phyloP scores from a whole-genome alignment of 1,140 invertebrate species.

The Melipona quadrifasciata region DNA sequence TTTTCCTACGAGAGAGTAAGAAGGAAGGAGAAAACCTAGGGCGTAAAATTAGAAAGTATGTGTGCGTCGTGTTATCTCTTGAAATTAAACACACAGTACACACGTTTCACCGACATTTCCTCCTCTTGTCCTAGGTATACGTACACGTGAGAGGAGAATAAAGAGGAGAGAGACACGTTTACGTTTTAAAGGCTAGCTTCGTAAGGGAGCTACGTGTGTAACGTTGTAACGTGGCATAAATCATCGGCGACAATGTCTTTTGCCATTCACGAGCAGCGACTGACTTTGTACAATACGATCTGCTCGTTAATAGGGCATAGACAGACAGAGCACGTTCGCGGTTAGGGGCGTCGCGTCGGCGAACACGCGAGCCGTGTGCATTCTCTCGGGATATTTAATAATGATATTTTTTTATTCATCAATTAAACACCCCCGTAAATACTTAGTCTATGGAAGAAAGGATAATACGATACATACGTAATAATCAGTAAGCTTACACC shows the following conservation, averaged over 20 bases:
- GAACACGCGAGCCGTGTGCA: not conserved
- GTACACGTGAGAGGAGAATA: not conserved
- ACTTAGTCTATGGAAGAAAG: too few species aligned
- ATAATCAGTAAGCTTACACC: slow-evolving; percentile 1
- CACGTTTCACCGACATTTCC: slow-evolving; percentile 31
- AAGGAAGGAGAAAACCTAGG: slow-evolving; percentile 11
- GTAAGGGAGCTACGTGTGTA: slow-evolving; percentile 10
- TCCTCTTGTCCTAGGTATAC: not conserved
- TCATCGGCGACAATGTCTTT: slow-evolving; percentile 16
- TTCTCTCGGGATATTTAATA: slow-evolving; percentile 43
- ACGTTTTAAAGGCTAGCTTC: slow-evolving; percentile 29
- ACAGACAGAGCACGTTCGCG: not conserved
- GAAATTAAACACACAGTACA: slow-evolving; percentile 33
- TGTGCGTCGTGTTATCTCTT: slow-evolving; percentile 38
- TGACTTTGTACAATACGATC: slow-evolving; percentile 28
- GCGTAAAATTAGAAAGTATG: slow-evolving; percentile 59
- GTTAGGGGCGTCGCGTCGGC: not conserved
- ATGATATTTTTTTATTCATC: slow-evolving; percentile 50
- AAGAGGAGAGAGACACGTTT: slow-evolving; percentile 25
- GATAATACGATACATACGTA: not conserved
- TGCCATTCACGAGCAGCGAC: slow-evolving; percentile 16
- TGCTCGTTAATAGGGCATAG: not conserved
- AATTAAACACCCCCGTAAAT: not conserved
- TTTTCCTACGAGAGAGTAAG: slow-evolving; percentile 37
- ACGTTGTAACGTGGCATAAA: slow-evolving; percentile 13